These are phyloP conservation scores for Laupala kohalensis DNA, from an alignment of 1,140 invertebrate genomes.

Conservation along the genomic window DNA sequence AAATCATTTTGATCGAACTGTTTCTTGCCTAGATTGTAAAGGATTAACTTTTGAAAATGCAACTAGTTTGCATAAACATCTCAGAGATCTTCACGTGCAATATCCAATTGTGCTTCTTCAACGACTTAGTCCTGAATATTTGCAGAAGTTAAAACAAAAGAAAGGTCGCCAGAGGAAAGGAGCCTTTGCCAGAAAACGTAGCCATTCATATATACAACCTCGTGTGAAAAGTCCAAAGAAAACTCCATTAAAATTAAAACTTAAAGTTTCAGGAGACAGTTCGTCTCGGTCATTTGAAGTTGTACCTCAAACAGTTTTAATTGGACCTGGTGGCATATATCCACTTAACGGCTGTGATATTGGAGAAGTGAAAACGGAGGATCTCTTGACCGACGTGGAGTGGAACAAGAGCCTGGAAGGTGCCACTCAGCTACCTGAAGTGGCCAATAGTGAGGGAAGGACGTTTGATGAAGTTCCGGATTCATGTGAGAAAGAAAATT, in stretches of 20 bases:
- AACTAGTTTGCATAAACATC: not conserved
- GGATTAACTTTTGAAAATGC: not conserved
- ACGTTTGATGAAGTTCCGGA: not conserved
- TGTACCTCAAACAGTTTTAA: conserved; percentile 8
- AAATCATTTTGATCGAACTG: not conserved
- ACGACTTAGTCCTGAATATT: not conserved
- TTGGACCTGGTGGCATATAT: conserved; percentile 8
- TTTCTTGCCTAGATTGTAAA: not conserved
- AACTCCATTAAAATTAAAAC: conserved; percentile 6
- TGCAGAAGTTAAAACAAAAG: not conserved
- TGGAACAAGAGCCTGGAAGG: conserved; percentile 9
- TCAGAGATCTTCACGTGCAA: not conserved
- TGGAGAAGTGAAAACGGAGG: conserved; percentile 4
- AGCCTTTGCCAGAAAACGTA: conserved; percentile 1
- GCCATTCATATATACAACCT: not conserved
- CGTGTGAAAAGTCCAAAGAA: not conserved
- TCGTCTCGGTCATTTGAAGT: conserved; percentile 2
- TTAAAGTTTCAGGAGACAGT: conserved; percentile 1
- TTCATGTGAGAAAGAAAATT: not conserved
- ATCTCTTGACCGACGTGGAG: not conserved
- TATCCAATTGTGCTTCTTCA: not conserved
- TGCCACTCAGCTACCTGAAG: not conserved
- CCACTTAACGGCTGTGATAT: not conserved
- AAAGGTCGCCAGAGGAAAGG: not conserved
- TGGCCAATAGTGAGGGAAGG: not conserved